Percentiles rank a stretch among this genome's conserved stretches.
Evolutionary conservation across 2,888 invertebrate genomes (phyloP).

Genomic region (Lymantria dispar): DNA sequence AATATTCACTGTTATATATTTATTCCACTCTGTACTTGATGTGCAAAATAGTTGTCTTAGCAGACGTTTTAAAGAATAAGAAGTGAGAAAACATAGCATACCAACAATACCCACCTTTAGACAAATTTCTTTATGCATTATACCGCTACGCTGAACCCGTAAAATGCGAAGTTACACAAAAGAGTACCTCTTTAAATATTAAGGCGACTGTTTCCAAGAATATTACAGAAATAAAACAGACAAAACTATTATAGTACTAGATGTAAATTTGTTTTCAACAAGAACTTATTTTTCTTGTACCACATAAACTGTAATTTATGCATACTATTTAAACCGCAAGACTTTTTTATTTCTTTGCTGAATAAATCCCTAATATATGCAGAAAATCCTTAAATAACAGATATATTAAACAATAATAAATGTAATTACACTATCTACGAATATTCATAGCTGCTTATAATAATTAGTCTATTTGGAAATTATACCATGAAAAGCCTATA

Average conservation of each 20-base stretch:
- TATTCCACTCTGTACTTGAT: neutral
- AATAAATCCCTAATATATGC: too few species aligned
- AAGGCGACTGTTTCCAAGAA: slow-evolving; percentile 11
- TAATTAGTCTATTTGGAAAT: too few species aligned
- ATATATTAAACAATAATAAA: too few species aligned
- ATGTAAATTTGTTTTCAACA: slow-evolving; percentile 21
- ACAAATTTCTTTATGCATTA: neutral
- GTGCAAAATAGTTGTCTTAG: neutral
- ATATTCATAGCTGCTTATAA: too few species aligned
- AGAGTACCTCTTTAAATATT: slow-evolving; percentile 18
- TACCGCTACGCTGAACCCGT: neutral
- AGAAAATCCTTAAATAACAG: too few species aligned
- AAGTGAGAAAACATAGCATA: neutral
- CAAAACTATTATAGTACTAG: slow-evolving; percentile 14
- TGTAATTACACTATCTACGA: too few species aligned
- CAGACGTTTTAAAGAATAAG: neutral
- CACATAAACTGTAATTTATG: slow-evolving; percentile 16
- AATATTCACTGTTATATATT: neutral
- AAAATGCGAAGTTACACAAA: slow-evolving; percentile 7
- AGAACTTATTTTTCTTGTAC: slow-evolving; percentile 19
- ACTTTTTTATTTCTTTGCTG: slow-evolving; percentile 8
- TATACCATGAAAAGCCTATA: too few species aligned
- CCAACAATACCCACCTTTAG: neutral
- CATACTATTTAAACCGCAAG: slow-evolving; percentile 1
- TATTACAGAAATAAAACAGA: slow-evolving; percentile 15